These are phyloP conservation scores for Tympanoctomys barrerae DNA, from an alignment of 2,797 vertebrate species.

Conservation along the genomic window DNA sequence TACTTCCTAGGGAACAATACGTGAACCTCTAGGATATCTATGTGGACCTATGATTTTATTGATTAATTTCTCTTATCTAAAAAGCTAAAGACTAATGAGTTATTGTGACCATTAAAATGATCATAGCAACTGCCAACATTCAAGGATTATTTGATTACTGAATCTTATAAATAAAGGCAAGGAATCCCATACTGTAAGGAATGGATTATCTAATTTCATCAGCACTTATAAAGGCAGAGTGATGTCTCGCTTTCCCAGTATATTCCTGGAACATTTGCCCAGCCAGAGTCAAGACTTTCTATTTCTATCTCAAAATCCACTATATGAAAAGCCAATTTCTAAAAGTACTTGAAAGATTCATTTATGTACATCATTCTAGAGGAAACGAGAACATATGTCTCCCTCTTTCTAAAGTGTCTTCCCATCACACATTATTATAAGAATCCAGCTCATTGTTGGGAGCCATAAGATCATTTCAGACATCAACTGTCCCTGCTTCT, in stretches of 20 bases:
- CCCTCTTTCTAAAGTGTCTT: not conserved
- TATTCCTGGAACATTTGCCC: not conserved
- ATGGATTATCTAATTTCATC: not conserved
- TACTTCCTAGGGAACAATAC: not conserved
- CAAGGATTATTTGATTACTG: not conserved
- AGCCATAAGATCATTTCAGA: not conserved
- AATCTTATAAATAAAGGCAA: not conserved
- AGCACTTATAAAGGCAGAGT: not conserved
- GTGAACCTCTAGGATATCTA: not conserved
- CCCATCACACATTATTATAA: not conserved
- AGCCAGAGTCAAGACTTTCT: not conserved
- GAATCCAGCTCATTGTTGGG: not conserved
- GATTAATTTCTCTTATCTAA: not conserved
- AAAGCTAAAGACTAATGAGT: not conserved
- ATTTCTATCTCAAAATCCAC: not conserved
- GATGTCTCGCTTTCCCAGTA: not conserved
- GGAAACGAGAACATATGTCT: not conserved
- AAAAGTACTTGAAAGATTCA: not conserved
- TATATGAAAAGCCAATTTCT: not conserved
- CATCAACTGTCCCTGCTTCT: not conserved
- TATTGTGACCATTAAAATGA: not conserved
- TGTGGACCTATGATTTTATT: not conserved
- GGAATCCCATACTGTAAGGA: accelerated
- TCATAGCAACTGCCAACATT: not conserved
- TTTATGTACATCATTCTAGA: not conserved